Percentiles rank a stretch among this genome's conserved stretches.
Conservation (phyloP, 1,140 invertebrate species). For the Artemia franciscana region DNA sequence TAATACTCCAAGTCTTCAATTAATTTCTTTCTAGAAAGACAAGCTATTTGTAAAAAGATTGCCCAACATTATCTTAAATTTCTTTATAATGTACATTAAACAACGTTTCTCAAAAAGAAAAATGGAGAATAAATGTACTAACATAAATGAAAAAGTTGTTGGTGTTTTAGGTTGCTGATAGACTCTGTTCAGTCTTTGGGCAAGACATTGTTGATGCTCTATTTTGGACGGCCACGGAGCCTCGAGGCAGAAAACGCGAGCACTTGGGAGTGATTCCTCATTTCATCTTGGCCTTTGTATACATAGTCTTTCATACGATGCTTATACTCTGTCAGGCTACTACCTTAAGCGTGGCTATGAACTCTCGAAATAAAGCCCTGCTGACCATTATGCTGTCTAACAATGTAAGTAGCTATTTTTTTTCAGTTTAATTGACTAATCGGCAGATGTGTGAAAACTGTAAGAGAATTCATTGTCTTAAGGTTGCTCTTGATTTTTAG, state of each 20-base stretch:
- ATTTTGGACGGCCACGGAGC: conserved; percentile 92
- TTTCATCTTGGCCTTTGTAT: conserved; percentile 62
- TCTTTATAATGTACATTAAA: no score
- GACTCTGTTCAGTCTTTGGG: conserved; percentile 86
- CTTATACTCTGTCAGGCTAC: conserved; percentile 84
- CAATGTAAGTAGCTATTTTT: conserved; percentile 62
- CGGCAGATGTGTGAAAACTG: no score
- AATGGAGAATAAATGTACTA: no score
- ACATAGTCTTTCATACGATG: conserved; percentile 85
- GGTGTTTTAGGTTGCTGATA: conserved; percentile 51
- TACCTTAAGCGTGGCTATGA: conserved; percentile 93
- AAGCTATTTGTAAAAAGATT: no score
- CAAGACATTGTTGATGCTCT: conserved; percentile 89
- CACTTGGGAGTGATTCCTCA: conserved; percentile 70
- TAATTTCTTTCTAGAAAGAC: no score
- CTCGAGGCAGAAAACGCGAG: conserved; percentile 47
- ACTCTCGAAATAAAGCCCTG: conserved; percentile 91
- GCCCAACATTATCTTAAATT: no score
- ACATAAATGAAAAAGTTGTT: no score
- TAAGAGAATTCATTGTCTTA: no score
- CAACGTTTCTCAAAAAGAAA: no score
- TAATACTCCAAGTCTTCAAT: no score
- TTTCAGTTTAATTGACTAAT: no score
- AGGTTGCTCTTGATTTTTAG: no score
- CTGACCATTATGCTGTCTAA: conserved; percentile 99